phyloP scores from a whole-genome alignment of 2,888 invertebrate genomes.

The Lepidocyrtoides sp. region DNA sequence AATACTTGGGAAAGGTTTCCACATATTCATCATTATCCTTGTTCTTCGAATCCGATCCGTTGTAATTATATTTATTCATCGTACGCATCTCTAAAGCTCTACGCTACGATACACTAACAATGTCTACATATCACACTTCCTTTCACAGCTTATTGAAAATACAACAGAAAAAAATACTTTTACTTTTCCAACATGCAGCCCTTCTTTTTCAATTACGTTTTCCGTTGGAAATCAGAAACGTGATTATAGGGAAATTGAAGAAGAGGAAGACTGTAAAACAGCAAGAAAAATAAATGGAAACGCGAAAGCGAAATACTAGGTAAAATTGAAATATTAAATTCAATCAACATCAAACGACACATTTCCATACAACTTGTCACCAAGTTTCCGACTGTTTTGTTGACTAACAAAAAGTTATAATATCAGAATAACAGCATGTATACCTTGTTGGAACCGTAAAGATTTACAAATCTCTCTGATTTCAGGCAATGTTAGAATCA shows the following conservation, averaged over 20 bases:
- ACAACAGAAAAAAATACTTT: too few species aligned
- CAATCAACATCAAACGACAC: slow-evolving; percentile 13
- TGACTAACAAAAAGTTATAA: background rate
- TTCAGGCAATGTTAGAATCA: background rate
- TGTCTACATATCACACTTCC: background rate
- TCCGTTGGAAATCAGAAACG: background rate
- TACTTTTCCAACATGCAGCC: background rate
- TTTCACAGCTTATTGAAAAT: too few species aligned
- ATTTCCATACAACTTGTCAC: background rate
- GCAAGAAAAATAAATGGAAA: background rate
- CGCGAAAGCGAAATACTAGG: background rate
- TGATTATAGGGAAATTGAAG: background rate
- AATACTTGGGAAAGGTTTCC: background rate
- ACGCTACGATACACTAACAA: background rate
- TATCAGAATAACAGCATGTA: background rate
- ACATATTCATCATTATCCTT: background rate
- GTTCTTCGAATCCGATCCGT: background rate
- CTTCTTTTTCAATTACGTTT: slow-evolving; percentile 2
- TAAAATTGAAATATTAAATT: slow-evolving; percentile 10
- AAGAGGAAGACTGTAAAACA: background rate
- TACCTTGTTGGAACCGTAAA: background rate
- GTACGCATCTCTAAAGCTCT: too few species aligned
- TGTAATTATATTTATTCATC: background rate
- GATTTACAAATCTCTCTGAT: background rate
- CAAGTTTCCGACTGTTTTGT: slow-evolving; percentile 16